Conservation (phyloP, 30 jellyfish, hydroid and myxozoan genomes). For the Turritopsis rubra region DNA sequence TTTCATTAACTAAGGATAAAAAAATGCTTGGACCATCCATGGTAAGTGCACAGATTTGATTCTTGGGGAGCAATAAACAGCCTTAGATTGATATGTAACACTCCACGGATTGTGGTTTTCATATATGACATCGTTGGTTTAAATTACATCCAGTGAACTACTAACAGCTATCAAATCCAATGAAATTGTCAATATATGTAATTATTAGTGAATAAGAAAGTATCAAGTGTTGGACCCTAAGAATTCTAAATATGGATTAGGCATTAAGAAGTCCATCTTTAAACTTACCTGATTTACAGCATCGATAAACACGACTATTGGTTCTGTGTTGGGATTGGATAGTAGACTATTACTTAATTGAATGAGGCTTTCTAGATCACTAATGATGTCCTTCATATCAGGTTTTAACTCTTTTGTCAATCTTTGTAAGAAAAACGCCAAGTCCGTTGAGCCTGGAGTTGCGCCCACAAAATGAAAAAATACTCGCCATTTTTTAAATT, state of each 20-base stretch:
- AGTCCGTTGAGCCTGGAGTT: conserved; percentile 98
- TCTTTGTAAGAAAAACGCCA: conserved; percentile 94
- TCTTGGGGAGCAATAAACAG: too few relatives aligned
- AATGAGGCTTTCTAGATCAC: conserved; percentile 83
- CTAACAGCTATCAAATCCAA: too few relatives aligned
- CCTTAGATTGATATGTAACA: too few relatives aligned
- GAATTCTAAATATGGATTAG: neutral
- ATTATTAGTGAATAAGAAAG: too few relatives aligned
- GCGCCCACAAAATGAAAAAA: conserved; percentile 99
- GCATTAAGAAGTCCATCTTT: neutral
- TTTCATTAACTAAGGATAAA: neutral
- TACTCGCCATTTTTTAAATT: conserved; percentile 74
- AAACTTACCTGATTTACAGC: conserved; percentile 91
- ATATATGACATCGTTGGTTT: too few relatives aligned
- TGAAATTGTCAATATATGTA: too few relatives aligned
- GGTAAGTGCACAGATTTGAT: too few relatives aligned
- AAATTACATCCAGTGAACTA: too few relatives aligned
- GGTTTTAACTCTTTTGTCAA: conserved; percentile 85
- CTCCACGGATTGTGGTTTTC: too few relatives aligned
- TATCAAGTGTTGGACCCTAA: too few relatives aligned
- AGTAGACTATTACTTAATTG: conserved; percentile 87
- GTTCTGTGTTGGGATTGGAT: conserved; percentile 93
- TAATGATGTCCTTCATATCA: conserved; percentile 88
- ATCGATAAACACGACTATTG: conserved; percentile 74
- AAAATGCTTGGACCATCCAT: too few relatives aligned